phyloP scores from a whole-genome alignment of 2,888 invertebrate species.

The Diogma glabrata region DNA sequence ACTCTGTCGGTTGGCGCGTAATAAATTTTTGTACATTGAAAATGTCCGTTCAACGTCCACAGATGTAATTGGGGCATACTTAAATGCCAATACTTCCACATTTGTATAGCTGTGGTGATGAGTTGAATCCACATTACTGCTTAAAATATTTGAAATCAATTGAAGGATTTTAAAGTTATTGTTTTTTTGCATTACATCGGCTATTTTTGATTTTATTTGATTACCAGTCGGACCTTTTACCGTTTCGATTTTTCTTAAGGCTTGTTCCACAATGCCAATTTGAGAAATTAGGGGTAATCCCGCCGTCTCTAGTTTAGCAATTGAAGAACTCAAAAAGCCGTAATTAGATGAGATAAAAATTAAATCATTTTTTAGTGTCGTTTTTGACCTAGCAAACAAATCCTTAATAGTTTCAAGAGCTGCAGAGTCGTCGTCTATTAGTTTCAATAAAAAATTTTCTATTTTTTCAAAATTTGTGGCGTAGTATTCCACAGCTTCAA shows the following conservation, averaged over 20 bases:
- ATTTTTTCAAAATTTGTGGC: background rate
- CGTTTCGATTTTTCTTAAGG: background rate
- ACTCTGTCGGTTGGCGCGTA: background rate
- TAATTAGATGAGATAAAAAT: background rate
- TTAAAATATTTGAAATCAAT: background rate
- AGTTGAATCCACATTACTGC: background rate
- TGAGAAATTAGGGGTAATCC: background rate
- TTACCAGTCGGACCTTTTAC: background rate
- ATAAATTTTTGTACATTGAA: background rate
- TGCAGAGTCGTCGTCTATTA: background rate
- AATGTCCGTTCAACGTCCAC: background rate
- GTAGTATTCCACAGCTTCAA: background rate
- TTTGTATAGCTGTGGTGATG: background rate
- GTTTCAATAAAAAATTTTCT: background rate
- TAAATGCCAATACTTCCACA: background rate
- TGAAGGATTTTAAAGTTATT: background rate
- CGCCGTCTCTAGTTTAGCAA: background rate
- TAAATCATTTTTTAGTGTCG: background rate
- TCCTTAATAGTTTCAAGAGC: background rate
- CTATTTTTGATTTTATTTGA: background rate
- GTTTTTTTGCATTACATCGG: background rate
- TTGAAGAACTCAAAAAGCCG: background rate
- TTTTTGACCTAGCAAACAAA: background rate
- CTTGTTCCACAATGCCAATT: background rate
- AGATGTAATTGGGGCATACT: background rate